These are phyloP conservation scores for Hyla sarda DNA, from an alignment of 2,113 vertebrate genomes.

Conservation along the genomic window DNA sequence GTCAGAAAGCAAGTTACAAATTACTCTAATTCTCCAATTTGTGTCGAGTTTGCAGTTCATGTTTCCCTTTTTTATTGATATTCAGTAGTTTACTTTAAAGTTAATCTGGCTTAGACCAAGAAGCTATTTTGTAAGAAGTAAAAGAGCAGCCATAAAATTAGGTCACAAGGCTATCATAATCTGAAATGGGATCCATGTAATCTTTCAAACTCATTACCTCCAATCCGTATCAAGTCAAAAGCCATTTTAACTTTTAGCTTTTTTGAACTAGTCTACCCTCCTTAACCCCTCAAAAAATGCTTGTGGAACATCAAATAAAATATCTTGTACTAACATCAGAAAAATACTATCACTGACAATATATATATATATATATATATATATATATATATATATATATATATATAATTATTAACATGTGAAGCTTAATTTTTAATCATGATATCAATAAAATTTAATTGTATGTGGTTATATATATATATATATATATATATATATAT, in stretches of 20 bases:
- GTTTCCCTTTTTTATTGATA: slow-evolving; percentile 24
- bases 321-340: not conserved
- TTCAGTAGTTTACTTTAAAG: slow-evolving; percentile 41
- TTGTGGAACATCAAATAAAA: not conserved
- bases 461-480: too few species aligned
- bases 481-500: too few species aligned
- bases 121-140: slow-evolving; percentile 26
- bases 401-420: too few species aligned
- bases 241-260: not conserved
- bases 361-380: too few species aligned
- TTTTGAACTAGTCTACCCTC: not conserved
- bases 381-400: too few species aligned
- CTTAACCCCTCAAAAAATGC: not conserved
- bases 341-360: too few species aligned
- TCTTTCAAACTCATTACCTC: slow-evolving; percentile 17
- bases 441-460: too few species aligned
- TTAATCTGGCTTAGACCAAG: slow-evolving; percentile 41
- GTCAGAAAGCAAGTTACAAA: slow-evolving; percentile 51
- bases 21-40: slow-evolving; percentile 45
- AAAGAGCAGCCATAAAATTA: slow-evolving; percentile 31
- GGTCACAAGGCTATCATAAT: slow-evolving; percentile 37
- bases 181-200: not conserved
- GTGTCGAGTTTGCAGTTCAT: slow-evolving; percentile 33
- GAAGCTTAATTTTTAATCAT: too few species aligned
- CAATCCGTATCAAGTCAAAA: slow-evolving; percentile 3